These are phyloP conservation scores for Babyrousa celebensis DNA, from an alignment of 2,797 vertebrate genomes.

Conservation along the genomic window DNA sequence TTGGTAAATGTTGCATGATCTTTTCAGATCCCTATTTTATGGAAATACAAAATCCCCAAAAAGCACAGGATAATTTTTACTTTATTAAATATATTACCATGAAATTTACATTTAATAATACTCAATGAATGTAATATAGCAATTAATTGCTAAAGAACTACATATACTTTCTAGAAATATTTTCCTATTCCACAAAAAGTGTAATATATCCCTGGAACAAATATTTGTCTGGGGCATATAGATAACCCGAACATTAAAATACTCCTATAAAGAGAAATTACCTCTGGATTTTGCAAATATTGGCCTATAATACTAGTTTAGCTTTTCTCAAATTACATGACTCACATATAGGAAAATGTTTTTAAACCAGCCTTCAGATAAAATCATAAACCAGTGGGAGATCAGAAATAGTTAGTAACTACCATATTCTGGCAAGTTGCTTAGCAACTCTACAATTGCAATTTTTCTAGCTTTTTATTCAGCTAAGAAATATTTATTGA, in stretches of 20 bases:
- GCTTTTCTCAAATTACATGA: conserved; percentile 74
- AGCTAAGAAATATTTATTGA: conserved; percentile 79
- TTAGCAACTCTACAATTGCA: conserved; percentile 79
- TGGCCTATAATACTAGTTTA: conserved; percentile 47
- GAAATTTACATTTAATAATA: conserved; percentile 13
- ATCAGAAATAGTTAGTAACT: conserved; percentile 70
- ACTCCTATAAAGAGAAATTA: conserved; percentile 24
- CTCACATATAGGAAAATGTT: conserved; percentile 58
- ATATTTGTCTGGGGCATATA: conserved; percentile 9
- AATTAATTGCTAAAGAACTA: conserved; percentile 55
- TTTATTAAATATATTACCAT: not conserved
- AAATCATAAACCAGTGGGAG: conserved; percentile 68
- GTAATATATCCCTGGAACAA: conserved; percentile 32
- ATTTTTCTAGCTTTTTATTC: conserved; percentile 64
- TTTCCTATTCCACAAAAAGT: conserved; percentile 23
- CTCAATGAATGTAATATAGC: not conserved
- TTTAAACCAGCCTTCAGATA: conserved; percentile 67
- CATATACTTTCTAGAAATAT: not conserved
- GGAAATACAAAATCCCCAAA: not conserved
- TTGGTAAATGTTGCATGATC: not conserved
- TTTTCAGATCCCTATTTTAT: not conserved
- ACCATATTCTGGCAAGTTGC: conserved; percentile 76
- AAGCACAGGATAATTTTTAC: not conserved
- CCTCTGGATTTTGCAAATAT: conserved; percentile 51
- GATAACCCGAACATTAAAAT: conserved; percentile 54